Evolutionary conservation across 35 echinoderm and acorn worm genomes (phyloP), one percentile per base, ranked within the genome.

Genomic region (Lytechinus variegatus): DNA sequence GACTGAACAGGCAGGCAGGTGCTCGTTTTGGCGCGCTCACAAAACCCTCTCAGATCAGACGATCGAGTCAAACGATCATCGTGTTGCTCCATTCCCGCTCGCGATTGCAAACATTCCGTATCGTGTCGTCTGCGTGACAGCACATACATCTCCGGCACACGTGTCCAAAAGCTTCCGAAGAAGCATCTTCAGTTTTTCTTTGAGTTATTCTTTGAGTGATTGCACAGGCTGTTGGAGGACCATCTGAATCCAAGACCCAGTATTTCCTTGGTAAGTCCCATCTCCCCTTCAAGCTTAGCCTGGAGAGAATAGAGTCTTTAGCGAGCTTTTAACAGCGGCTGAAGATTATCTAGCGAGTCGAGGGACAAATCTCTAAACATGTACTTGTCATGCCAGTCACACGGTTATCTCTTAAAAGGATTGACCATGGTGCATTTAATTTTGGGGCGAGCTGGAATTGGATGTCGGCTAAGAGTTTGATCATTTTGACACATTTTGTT

Each of bases 381-480:
- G 88, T 54, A 79, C 88, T 90, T 90, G 28, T 90, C 29, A 54
- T 52, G 88, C 88, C 28, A 90, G 88, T 54, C 28, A 90, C 88
- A 90, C 29, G 29, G 52, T 90, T 54, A 90, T 90, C 28, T 90
- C 88, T 90, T 90, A 90, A 90, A 90, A 90, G 88, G 88, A 90
- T 90, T 90, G 29, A 90, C 88, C 88, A 90, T 44, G 88, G 88
- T 90, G 88, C 88, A 90, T 54, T 90, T 44, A 90, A 52, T 54
- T 90, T 54, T 54, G 52, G 16, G 52, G 29, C 16, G 88, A 90
- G 52, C 88, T 44, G 19, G 16, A 90, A 90, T 90, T 9, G 29
- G 29, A 79, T 79, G 66, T 79, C 66, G 66, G 66, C 66, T 79
- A 24, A 79, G 66, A 79, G 66, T 79, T 79, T 79, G 66, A 79